phyloP scores from a whole-genome alignment of 2,888 invertebrate genomes.

The Ormyrus thymus region DNA sequence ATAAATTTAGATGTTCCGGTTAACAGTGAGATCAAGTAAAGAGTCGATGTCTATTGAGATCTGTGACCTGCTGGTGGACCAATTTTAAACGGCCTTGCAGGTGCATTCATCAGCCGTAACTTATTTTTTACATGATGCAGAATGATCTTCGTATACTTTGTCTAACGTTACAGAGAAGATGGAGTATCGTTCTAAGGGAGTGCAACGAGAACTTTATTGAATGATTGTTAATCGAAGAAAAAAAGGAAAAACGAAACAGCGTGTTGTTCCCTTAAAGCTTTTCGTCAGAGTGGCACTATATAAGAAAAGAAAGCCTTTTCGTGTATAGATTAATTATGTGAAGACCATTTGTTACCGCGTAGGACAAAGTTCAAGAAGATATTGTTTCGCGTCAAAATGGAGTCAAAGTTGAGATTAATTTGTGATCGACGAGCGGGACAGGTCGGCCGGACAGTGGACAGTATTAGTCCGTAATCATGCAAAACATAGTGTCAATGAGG shows the following conservation, averaged over 20 bases:
- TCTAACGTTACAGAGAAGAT: slow-evolving; percentile 32
- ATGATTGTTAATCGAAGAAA: slow-evolving; percentile 38
- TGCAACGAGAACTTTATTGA: slow-evolving; percentile 45
- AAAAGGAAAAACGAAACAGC: slow-evolving; percentile 32
- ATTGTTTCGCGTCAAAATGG: slow-evolving; percentile 43
- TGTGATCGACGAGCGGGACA: slow-evolving; percentile 50
- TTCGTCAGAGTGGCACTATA: slow-evolving; percentile 48
- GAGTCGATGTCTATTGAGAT: slow-evolving; percentile 95
- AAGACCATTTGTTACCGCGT: slow-evolving; percentile 56
- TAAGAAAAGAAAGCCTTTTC: slow-evolving; percentile 34
- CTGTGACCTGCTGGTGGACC: slow-evolving; percentile 94
- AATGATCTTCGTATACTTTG: slow-evolving; percentile 49
- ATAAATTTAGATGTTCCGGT: slow-evolving; percentile 93
- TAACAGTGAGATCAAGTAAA: slow-evolving; percentile 98
- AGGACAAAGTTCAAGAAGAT: slow-evolving; percentile 50
- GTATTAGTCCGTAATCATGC: slow-evolving; percentile 55
- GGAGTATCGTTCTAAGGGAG: slow-evolving; percentile 30
- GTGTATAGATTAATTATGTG: slow-evolving; percentile 52
- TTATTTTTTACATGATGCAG: slow-evolving; percentile 53
- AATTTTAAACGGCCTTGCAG: slow-evolving; percentile 84
- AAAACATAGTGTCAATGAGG: slow-evolving; percentile 49
- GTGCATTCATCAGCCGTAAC: slow-evolving; percentile 51
- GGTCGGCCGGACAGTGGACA: slow-evolving; percentile 54
- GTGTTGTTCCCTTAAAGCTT: slow-evolving; percentile 47
- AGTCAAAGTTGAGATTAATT: slow-evolving; percentile 54